Evolutionary conservation across 1,140 invertebrate genomes (phyloP), one percentile per base, ranked within the genome.

Genomic region (Megalonaias nervosa): DNA sequence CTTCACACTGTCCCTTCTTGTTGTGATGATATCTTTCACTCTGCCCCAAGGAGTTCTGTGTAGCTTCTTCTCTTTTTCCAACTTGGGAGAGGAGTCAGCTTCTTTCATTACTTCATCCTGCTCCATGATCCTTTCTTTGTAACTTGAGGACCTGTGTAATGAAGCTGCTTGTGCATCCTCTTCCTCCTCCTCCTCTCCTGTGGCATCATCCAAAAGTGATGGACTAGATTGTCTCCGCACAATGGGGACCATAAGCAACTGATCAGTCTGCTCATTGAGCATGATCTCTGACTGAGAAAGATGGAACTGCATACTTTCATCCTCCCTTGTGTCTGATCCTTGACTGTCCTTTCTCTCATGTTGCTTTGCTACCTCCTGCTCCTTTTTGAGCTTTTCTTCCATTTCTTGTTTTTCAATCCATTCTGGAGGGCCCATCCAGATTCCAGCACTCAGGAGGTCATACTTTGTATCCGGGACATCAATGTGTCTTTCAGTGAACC

Each of bases 11-110:
- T 94, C 94, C 71, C 93, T 91, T 61, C 93, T 90, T 0, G 94
- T 93, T 84, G 94, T 93, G 75, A 95, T 94, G 48, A 95, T 95
- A 81, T 94, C 93, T 81, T 94, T 93, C 87, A 95, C 93, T 86
- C 94, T 94, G 1, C 93, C 93, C 94, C 94, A 94, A 0, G 94
- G 93, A 58, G 93, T 94, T 88, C 93, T 82, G 71, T 87, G 84
- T 56, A 79, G 59, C 76, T 89, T 89, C 67, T 87, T 87, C 23
- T 61, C 72, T 59, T 81, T 76, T 26, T 81, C 79, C n/a, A 38
- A 48, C 66, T 74, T 77, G 59, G 71, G 67, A 62, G 71, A 68
- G 58, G 71, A 21, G 26, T 79, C 81, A 67, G 69, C 71, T 21
- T 55, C 55, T 48, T 69, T 71, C 71, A 68, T 26, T 38, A 48